Percentiles rank a stretch among this genome's conserved stretches.
phyloP scores from a whole-genome alignment of 2,888 invertebrate genomes.

The Sericinus montela region DNA sequence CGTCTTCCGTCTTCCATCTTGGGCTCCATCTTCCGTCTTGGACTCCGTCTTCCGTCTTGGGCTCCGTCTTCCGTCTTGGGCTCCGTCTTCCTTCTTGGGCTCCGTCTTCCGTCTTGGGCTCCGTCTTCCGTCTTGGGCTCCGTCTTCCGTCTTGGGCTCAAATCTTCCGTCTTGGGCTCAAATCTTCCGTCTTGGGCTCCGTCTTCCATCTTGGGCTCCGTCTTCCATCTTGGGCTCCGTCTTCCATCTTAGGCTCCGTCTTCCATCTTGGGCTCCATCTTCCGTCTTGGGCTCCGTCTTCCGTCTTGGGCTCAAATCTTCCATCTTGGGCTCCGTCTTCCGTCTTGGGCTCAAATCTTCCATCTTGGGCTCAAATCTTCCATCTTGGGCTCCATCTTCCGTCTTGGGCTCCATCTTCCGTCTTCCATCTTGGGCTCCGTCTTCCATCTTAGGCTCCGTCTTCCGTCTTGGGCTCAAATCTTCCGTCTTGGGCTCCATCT shows the following conservation, averaged over 20 bases:
- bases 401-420: slow-evolving; percentile 16
- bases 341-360: too few relatives aligned
- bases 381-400: too few relatives aligned
- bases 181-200: neutral
- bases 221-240: neutral
- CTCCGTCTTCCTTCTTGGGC: neutral
- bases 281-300: too few relatives aligned
- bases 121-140: neutral
- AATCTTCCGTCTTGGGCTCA: neutral
- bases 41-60: neutral
- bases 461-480: too few relatives aligned
- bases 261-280: too few relatives aligned
- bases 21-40: neutral
- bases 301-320: too few relatives aligned
- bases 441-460: neutral
- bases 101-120: slow-evolving; percentile 20
- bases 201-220: neutral
- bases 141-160: too few relatives aligned
- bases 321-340: too few relatives aligned
- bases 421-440: slow-evolving; percentile 18
- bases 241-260: neutral
- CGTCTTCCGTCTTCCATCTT: too few relatives aligned
- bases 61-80: neutral
- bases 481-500: neutral
- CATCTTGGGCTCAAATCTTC: too few relatives aligned